phyloP scores from a whole-genome alignment of 37 sponge, comb jelly and placozoan species.

The Diacarnus erythraeanus region DNA sequence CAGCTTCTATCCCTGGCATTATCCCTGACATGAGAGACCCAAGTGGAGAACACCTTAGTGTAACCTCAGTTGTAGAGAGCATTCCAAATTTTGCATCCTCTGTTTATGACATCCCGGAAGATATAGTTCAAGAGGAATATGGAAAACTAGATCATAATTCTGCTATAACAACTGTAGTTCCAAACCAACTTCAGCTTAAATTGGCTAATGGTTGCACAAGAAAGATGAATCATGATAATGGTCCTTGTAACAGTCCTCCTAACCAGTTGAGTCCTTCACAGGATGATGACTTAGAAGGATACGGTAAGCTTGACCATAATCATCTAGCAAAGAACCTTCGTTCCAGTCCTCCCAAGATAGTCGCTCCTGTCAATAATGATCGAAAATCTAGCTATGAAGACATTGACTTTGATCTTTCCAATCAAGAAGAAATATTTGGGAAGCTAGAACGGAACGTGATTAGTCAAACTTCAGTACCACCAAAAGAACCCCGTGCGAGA shows the following conservation, averaged over 20 bases:
- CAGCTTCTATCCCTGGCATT: not conserved
- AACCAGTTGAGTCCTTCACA: not conserved
- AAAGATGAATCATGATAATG: not conserved
- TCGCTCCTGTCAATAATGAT: no score
- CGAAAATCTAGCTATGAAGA: not conserved
- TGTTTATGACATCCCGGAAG: not conserved
- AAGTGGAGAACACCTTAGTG: not conserved
- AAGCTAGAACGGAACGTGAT: not conserved
- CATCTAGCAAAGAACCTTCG: not conserved
- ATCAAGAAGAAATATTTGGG: not conserved
- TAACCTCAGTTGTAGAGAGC: not conserved
- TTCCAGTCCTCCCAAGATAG: not conserved
- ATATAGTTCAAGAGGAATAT: conserved; percentile 2
- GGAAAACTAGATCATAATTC: conserved; percentile 3
- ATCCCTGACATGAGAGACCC: conserved; percentile 7
- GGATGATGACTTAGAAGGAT: conserved; percentile 5
- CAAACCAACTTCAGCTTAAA: not conserved
- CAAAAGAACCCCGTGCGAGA: not conserved
- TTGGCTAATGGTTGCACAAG: not conserved
- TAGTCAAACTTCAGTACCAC: not conserved
- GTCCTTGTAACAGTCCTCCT: not conserved
- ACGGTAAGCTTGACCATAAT: conserved; percentile 18
- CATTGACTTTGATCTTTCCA: not conserved
- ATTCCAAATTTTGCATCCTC: conserved; percentile 3
- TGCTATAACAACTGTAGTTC: not conserved